These are phyloP conservation scores for Eulemur macaco DNA, from an alignment of 2,113 vertebrate genomes.

Conservation along the genomic window DNA sequence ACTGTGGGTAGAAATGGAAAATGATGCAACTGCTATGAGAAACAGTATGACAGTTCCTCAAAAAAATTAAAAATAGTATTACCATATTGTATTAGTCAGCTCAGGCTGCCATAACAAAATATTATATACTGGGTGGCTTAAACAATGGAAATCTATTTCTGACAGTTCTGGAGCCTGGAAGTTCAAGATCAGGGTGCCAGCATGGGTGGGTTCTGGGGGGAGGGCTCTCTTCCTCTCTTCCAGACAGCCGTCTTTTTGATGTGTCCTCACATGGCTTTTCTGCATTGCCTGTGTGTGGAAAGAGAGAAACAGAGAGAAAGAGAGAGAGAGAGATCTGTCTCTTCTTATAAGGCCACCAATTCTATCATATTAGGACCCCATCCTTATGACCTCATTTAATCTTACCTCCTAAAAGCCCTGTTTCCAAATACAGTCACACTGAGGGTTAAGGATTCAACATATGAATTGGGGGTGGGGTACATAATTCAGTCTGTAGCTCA, in stretches of 20 bases:
- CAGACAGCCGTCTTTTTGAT: rapidly evolving
- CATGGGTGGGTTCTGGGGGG: rapidly evolving
- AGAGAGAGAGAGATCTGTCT: not conserved
- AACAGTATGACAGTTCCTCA: not conserved
- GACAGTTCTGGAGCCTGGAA: not conserved
- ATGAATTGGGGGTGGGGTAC: too few relatives aligned
- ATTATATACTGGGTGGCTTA: not conserved
- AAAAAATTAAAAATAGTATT: not conserved
- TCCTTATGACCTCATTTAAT: not conserved
- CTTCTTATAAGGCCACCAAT: not conserved
- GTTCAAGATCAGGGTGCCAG: not conserved
- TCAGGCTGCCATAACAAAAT: not conserved
- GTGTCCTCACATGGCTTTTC: rapidly evolving
- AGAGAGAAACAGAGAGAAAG: too few relatives aligned
- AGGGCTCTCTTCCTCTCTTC: not conserved
- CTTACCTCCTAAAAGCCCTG: not conserved
- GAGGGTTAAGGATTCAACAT: not conserved
- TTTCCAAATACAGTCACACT: not conserved
- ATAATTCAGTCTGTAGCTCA: not conserved
- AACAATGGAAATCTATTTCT: not conserved
- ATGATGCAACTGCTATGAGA: not conserved
- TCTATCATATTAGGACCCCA: not conserved
- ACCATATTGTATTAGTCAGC: not conserved
- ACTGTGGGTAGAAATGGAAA: too few relatives aligned
- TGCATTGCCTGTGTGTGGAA: rapidly evolving